These are phyloP conservation scores for Agrochola macilenta DNA, from an alignment of 2,888 invertebrate genomes.

Conservation along the genomic window DNA sequence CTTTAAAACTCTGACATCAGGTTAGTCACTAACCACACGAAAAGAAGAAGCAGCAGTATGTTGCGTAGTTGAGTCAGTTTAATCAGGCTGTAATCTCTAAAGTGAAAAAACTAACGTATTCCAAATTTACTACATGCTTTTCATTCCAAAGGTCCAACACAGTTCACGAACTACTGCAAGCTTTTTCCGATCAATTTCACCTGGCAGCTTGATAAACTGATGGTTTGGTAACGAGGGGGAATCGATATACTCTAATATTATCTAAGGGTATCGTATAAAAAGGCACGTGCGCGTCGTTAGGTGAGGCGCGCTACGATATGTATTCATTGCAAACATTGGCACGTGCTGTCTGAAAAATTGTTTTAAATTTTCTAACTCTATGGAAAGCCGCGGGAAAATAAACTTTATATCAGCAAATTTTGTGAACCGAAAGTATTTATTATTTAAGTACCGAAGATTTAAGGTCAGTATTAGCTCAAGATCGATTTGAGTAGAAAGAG, in stretches of 20 bases:
- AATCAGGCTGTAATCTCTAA: neutral
- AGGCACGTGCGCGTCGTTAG: slow-evolving; percentile 75
- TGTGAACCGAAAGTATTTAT: slow-evolving; percentile 40
- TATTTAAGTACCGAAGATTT: neutral
- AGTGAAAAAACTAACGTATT: neutral
- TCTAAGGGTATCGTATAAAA: slow-evolving; percentile 42
- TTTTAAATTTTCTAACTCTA: slow-evolving; percentile 75
- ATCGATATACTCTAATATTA: slow-evolving; percentile 53
- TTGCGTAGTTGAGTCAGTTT: neutral
- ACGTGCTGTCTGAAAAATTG: slow-evolving; percentile 78
- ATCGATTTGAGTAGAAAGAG: neutral
- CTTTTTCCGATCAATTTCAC: slow-evolving; percentile 24
- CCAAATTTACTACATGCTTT: neutral
- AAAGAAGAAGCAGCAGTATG: neutral
- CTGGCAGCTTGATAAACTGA: slow-evolving; percentile 20
- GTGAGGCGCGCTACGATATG: slow-evolving; percentile 57
- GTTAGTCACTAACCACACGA: no score
- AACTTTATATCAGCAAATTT: slow-evolving; percentile 73
- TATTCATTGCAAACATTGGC: slow-evolving; percentile 77
- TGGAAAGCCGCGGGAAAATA: slow-evolving; percentile 41
- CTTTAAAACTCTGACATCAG: no score
- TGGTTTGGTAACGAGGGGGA: slow-evolving; percentile 33
- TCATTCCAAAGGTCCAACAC: slow-evolving; percentile 4
- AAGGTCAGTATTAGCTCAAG: neutral
- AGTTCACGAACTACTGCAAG: neutral